These are phyloP conservation scores for Clamator glandarius DNA, from an alignment of 2,797 vertebrate genomes.

Conservation along the genomic window DNA sequence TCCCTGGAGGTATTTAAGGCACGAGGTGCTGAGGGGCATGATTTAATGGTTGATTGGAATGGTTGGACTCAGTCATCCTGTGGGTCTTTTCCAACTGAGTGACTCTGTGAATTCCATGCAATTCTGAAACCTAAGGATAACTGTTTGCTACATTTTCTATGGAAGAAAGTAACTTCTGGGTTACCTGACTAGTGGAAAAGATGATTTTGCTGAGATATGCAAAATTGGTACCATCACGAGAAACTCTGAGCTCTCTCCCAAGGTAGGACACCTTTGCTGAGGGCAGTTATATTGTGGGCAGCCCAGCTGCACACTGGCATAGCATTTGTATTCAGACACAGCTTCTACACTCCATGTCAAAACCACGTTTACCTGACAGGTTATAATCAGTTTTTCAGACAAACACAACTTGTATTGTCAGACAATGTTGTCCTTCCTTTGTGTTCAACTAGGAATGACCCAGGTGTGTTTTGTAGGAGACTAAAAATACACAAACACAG, in stretches of 20 bases:
- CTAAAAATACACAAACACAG: not conserved
- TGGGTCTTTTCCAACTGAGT: too few relatives aligned
- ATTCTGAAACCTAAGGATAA: not conserved
- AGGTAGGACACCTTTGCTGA: not conserved
- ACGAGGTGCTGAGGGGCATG: too few relatives aligned
- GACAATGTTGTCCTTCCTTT: not conserved
- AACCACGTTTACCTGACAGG: not conserved
- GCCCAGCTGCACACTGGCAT: not conserved
- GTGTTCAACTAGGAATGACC: not conserved
- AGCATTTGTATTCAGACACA: not conserved
- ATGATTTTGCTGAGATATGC: not conserved
- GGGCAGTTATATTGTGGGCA: not conserved
- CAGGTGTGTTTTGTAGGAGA: not conserved
- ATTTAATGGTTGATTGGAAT: too few relatives aligned
- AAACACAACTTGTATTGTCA: rapidly evolving
- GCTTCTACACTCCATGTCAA: not conserved
- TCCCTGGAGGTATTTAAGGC: too few relatives aligned
- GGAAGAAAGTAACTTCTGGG: not conserved
- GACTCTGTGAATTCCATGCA: not conserved
- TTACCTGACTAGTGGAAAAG: not conserved
- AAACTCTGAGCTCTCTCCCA: not conserved
- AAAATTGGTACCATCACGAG: not conserved
- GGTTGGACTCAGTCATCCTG: too few relatives aligned
- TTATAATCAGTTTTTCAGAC: not conserved
- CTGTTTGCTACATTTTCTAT: not conserved